Conservation (phyloP, 2,797 vertebrate genomes). For the Cirrhinus molitorella region DNA sequence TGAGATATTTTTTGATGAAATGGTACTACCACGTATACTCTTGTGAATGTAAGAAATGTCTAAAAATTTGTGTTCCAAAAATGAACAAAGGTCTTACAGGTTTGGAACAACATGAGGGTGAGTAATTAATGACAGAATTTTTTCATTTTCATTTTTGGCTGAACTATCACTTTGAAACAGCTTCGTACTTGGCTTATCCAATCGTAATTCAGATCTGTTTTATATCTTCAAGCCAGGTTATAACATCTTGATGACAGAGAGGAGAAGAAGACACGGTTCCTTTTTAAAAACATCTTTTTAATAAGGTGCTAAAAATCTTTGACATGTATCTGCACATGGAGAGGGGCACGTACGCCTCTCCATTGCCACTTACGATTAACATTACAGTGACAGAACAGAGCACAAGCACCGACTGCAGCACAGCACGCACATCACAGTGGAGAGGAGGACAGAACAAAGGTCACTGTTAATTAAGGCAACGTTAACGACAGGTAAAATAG, state of each 20-base stretch:
- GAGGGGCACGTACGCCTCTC: slow-evolving; percentile 58
- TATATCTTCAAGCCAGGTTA: neutral
- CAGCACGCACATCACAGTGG: slow-evolving; percentile 67
- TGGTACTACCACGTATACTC: too few species aligned
- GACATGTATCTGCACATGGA: slow-evolving; percentile 65
- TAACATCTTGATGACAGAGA: neutral
- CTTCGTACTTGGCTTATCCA: neutral
- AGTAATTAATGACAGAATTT: too few species aligned
- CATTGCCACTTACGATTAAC: slow-evolving; percentile 39
- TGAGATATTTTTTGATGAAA: too few species aligned
- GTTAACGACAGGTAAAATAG: slow-evolving; percentile 62
- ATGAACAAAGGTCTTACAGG: too few species aligned
- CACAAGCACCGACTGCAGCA: slow-evolving; percentile 28
- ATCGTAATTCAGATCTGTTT: neutral
- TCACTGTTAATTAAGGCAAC: slow-evolving; percentile 77
- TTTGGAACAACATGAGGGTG: too few species aligned
- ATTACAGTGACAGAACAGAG: slow-evolving; percentile 54
- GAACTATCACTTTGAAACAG: neutral
- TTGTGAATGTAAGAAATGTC: too few species aligned
- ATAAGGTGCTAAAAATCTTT: slow-evolving; percentile 79
- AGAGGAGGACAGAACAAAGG: slow-evolving; percentile 62
- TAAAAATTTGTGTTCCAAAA: too few species aligned
- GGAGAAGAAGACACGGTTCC: neutral
- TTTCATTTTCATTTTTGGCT: too few species aligned
- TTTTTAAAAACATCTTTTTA: slow-evolving; percentile 72